Evolutionary conservation across 2,888 invertebrate species (phyloP).

Genomic region (Parthenolecanium corni): DNA sequence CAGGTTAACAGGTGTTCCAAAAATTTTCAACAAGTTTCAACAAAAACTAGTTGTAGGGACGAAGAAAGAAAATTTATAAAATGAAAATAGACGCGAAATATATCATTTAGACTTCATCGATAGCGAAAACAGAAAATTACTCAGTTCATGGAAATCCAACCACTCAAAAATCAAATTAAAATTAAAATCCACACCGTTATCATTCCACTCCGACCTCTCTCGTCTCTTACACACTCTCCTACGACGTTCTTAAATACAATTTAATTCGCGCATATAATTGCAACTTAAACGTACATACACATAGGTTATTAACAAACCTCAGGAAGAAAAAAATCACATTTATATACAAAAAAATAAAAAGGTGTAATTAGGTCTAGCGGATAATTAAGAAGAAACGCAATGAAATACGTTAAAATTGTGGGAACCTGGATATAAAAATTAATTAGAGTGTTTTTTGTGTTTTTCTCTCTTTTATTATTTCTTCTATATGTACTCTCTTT

Average conservation of each 20-base stretch:
- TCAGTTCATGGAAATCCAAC: background rate
- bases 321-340: background rate
- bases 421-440: constrained; percentile 20
- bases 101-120: too few species aligned
- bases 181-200: background rate
- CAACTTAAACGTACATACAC: background rate
- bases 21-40: too few species aligned
- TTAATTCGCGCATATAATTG: too few species aligned
- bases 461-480: background rate
- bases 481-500: background rate
- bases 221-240: too few species aligned
- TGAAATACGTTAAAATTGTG: constrained; percentile 7
- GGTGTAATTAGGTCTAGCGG: constrained; percentile 9
- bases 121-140: too few species aligned
- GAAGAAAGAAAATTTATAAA: background rate
- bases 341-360: background rate
- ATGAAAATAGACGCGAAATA: too few species aligned
- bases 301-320: background rate
- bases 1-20: too few species aligned
- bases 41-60: too few species aligned
- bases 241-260: too few species aligned
- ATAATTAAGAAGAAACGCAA: constrained; percentile 14
- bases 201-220: too few species aligned
- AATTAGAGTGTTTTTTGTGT: constrained; percentile 8
- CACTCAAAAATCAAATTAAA: background rate